A percentile compares a stretch with the other conserved stretches of the same genome.
These are phyloP conservation scores for Tragopan temminckii DNA, from an alignment of 2,797 vertebrate genomes.

Conservation along the genomic window DNA sequence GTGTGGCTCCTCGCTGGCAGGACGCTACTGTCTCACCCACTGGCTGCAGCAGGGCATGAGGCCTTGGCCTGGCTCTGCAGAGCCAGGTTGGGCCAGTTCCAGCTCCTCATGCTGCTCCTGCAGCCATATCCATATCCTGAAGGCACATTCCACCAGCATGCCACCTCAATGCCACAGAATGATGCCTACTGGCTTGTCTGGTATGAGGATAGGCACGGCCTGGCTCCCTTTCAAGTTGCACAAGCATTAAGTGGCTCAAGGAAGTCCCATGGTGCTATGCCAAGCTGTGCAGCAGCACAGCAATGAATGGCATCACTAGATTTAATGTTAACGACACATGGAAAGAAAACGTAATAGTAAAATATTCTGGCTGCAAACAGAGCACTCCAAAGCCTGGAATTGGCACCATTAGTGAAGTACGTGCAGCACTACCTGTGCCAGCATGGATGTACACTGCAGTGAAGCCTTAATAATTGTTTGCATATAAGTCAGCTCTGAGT, in stretches of 20 bases:
- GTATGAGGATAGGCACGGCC: background rate
- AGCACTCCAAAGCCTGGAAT: background rate
- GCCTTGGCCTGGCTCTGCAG: background rate
- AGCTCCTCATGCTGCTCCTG: background rate
- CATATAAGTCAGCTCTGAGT: background rate
- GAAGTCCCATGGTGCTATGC: background rate
- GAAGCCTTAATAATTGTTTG: background rate
- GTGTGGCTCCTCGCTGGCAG: background rate
- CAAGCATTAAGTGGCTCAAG: accelerated
- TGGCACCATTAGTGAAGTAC: background rate
- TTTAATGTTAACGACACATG: background rate
- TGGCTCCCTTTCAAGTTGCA: background rate
- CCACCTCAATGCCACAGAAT: background rate
- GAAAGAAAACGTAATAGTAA: slow-evolving; percentile 23
- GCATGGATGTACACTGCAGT: background rate
- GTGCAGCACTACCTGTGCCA: slow-evolving; percentile 9
- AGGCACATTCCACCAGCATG: accelerated
- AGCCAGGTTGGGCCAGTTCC: background rate
- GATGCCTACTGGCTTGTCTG: accelerated
- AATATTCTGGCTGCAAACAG: background rate
- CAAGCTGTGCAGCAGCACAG: background rate
- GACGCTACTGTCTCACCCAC: accelerated
- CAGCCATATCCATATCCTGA: background rate
- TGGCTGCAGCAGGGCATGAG: background rate
- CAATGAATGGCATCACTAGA: background rate